Base-by-base conservation (phyloP, 2,113 vertebrate species). In the Oryzias curvinotus region DNA sequence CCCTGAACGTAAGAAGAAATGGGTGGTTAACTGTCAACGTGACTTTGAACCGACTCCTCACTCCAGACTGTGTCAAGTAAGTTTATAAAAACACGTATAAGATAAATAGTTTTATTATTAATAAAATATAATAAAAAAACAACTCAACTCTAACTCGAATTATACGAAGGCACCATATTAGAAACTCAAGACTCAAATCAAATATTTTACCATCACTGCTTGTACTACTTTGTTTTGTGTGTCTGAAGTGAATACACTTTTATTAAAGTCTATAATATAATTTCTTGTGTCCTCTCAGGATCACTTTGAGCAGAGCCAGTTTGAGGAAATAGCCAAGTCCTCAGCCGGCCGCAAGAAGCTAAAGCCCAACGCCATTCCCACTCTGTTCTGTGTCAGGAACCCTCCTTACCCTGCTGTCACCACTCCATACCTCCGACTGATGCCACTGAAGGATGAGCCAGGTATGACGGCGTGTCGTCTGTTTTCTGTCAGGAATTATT, bases 231-330 rank as follows among this genome's bases (percentile, higher is more conserved):
- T 26, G 2, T 15, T 45, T 10, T 63, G 3, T 0, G 12, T 36
- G 5, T 47, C 3, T 58, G 3, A 3, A 12, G n/a, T 36, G 36
- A 36, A 36, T 3, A 2, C 8, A 36, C 12, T 36, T 36, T 12
- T 36, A 3, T 10, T 36, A 36, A 36, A 36, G 49, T 12, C 13
- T n/a, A n/a, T n/a, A n/a, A n/a, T n/a, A 54, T 5, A 16, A 15
- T 19, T 28, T 61, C 3, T 12, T 14, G 19, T n/a, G 45, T 73
- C 42, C 23, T 42, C 42, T 10, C 5, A 64, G 92, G 92, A 93
- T 50, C 92, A 93, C 62, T 93, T 93, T 79, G 92, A 93, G 68
- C 85, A 85, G 52, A 93, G 88, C 51, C 92, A 93, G 85, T 93
- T 93, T 80, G 92, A 93, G 48, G 92, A 92, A 74, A 85, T 93